A percentile compares a stretch with the other conserved stretches of the same genome.
phyloP scores from a whole-genome alignment of 2,113 vertebrate species.

The Ophthalmolycus amberensis region DNA sequence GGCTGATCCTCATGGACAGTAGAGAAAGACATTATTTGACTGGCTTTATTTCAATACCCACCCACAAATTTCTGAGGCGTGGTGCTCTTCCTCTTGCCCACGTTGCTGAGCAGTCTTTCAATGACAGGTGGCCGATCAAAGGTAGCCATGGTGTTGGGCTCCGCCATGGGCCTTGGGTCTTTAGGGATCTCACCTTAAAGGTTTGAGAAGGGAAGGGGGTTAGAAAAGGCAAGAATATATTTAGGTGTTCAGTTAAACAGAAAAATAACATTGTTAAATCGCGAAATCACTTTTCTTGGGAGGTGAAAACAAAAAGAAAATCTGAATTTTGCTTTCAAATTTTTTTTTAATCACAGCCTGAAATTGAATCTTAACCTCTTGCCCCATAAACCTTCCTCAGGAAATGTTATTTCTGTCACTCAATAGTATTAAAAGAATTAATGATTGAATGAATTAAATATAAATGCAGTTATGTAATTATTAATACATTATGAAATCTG shows the following conservation, averaged over 20 bases:
- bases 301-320: background rate
- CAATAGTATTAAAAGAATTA: background rate
- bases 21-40: background rate
- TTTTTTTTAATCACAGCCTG: background rate
- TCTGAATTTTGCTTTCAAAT: background rate
- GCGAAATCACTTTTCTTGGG: background rate
- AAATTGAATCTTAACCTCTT: background rate
- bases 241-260: background rate
- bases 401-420: background rate
- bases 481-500: background rate
- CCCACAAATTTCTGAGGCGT: conserved; percentile 99
- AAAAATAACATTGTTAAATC: background rate
- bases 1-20: background rate
- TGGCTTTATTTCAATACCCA: conserved; percentile 78
- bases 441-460: background rate
- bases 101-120: conserved; percentile 94
- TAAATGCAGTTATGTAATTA: background rate
- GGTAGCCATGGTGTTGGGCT: conserved; percentile 88
- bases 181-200: conserved; percentile 90
- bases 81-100: conserved; percentile 99
- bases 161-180: conserved; percentile 90
- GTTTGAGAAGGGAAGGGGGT: conserved; percentile 22
- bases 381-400: background rate
- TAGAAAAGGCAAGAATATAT: background rate
- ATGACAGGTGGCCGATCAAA: conserved; percentile 98